Percentiles rank a stretch among this genome's conserved stretches.
Evolutionary conservation across 2,888 invertebrate species (phyloP).

Genomic region (Crossocerus cetratus): DNA sequence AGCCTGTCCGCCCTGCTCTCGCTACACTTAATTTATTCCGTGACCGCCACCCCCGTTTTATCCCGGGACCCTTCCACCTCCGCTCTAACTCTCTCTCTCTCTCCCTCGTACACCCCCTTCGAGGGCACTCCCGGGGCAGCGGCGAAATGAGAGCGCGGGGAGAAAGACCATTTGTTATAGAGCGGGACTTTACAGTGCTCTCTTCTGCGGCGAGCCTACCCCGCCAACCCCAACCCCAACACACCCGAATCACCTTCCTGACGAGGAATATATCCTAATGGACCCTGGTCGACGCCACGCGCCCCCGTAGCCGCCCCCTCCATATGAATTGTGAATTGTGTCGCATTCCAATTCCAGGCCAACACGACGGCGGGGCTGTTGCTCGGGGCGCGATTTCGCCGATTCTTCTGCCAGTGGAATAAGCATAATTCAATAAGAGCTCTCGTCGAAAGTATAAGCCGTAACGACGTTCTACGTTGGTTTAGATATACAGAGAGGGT

Average conservation of each 20-base stretch:
- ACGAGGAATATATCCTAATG: neutral
- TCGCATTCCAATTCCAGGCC: too few relatives aligned
- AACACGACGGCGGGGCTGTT: too few relatives aligned
- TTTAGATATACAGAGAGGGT: neutral
- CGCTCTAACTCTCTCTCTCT: conserved; percentile 4
- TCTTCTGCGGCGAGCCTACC: neutral
- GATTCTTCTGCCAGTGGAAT: too few relatives aligned
- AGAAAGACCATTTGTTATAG: conserved; percentile 42
- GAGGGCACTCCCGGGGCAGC: neutral
- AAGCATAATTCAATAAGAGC: too few relatives aligned
- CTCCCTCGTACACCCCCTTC: conserved; percentile 9
- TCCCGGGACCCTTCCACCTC: neutral
- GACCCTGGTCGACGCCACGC: neutral
- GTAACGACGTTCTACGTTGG: neutral
- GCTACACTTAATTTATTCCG: conserved; percentile 67
- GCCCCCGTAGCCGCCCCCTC: too few relatives aligned
- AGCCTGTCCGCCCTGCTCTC: conserved; percentile 56
- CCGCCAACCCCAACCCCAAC: neutral
- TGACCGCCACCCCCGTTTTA: conserved; percentile 49
- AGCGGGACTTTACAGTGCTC: conserved; percentile 24
- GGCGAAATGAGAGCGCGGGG: conserved; percentile 3
- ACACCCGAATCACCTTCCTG: neutral
- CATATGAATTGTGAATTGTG: too few relatives aligned
- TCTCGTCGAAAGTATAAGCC: too few relatives aligned
- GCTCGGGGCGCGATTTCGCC: too few relatives aligned